Evolutionary conservation across 2,888 invertebrate species (phyloP), one percentile per base, ranked within the genome.

Genomic region (Eristalis arbustorum): DNA sequence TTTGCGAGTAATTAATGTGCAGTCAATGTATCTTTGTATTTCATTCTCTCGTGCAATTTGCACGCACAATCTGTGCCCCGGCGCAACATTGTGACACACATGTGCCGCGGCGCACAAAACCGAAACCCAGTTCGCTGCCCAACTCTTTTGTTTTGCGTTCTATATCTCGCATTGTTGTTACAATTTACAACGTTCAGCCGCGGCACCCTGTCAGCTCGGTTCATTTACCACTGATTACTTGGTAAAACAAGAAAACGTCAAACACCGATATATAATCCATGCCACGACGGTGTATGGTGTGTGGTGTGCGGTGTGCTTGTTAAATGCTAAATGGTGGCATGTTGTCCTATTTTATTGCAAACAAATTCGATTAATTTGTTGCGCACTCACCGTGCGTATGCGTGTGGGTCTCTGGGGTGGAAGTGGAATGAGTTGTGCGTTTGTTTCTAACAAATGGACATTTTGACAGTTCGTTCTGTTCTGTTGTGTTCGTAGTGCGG

Each of bases 81-180:
- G n/a, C 40, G 62, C 62, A 62, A 31, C 40, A 59, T 28, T 59
- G 31, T 31, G 31, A 5, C 31, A n/a, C 49, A 18, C 18, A 59
- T 3, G n/a, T n/a, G n/a, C n/a, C n/a, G n/a, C n/a, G n/a, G n/a
- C n/a, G n/a, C n/a, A 59, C 31, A 31, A 40, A 14, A 31, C 28
- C 13, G 40, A 34, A 61, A n/a, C 18, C 8, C 42, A n/a, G 84
- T 84, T 84, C 56, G 84, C 68, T 49, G 18, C 6, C 59, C 81
- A 85, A 64, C 76, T 85, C 84, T 85, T 81, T 85, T 85, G 84
- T 85, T 85, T 75, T 61, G n/a, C 13, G 59, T 37, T 31, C 37
- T 57, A 25, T 13, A 61, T 49, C 73, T 79, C 18, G 42, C 11
- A 64, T 64, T 83, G 79, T 84, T 79, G 69, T 62, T 61, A 42